These are phyloP conservation scores for Callorhinus ursinus DNA, from an alignment of 2,113 vertebrate genomes.

Conservation along the genomic window DNA sequence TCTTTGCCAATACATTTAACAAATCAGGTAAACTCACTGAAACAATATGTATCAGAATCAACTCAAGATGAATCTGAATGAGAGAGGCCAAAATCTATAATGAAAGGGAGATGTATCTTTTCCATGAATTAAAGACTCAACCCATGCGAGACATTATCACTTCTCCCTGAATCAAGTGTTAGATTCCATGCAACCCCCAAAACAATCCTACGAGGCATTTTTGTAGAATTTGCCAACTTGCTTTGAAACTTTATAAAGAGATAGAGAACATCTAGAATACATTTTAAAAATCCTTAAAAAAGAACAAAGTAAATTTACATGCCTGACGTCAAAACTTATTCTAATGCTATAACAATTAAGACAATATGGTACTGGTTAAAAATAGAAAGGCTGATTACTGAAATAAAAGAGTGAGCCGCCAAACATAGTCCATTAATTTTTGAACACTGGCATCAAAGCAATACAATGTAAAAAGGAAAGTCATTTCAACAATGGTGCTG, in stretches of 20 bases:
- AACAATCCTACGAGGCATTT: neutral
- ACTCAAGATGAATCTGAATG: neutral
- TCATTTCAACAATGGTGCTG: neutral
- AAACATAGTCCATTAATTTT: fast-evolving
- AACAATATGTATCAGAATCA: neutral
- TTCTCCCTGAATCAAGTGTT: neutral
- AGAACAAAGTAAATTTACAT: neutral
- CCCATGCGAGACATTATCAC: fast-evolving
- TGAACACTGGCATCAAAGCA: neutral
- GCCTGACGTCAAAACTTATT: neutral
- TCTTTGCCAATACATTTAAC: neutral
- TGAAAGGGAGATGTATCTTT: fast-evolving
- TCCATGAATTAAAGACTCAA: fast-evolving
- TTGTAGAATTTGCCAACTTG: neutral
- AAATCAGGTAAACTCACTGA: neutral
- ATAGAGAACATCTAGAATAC: neutral
- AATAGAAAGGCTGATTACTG: fast-evolving
- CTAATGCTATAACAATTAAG: neutral
- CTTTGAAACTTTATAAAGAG: neutral
- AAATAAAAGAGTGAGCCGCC: fast-evolving
- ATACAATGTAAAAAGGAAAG: neutral
- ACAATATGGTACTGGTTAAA: fast-evolving
- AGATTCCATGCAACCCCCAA: too few relatives aligned
- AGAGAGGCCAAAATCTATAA: neutral
- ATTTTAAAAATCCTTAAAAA: neutral